phyloP scores from a whole-genome alignment of 2,113 vertebrate species.

The Pseudopipra pipra region DNA sequence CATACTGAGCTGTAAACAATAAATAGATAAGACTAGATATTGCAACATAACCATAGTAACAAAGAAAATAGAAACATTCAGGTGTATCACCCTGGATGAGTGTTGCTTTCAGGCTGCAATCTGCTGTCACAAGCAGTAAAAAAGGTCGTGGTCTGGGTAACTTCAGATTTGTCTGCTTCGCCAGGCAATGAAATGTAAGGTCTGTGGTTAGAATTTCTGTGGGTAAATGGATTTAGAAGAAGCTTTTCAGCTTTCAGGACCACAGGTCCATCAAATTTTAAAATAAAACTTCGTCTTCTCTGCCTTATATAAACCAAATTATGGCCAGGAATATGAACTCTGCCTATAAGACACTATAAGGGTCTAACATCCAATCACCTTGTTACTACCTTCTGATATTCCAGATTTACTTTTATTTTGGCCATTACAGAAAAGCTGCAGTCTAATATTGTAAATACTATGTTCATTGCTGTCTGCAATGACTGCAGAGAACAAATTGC shows the following conservation, averaged over 20 bases:
- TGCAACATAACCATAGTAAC: not conserved
- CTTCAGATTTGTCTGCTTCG: not conserved
- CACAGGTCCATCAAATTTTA: not conserved
- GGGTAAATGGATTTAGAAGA: not conserved
- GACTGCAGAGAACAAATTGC: not conserved
- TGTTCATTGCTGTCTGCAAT: not conserved
- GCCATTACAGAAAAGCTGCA: not conserved
- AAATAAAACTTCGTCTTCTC: not conserved
- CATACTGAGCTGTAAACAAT: not conserved
- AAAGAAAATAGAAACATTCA: not conserved
- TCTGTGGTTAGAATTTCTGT: not conserved
- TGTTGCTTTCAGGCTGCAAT: not conserved
- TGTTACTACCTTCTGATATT: not conserved
- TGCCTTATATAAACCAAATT: not conserved
- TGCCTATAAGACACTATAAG: not conserved
- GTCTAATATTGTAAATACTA: not conserved
- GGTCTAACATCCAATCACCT: not conserved
- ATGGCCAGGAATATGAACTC: not conserved
- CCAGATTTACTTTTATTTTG: not conserved
- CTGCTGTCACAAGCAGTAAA: not conserved
- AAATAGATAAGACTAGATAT: not conserved
- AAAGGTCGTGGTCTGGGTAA: not conserved
- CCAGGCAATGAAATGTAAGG: not conserved
- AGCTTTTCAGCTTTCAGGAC: not conserved
- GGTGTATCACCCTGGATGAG: not conserved